Conservation (phyloP, 1,140 invertebrate species). For the Thaumetopoea pityocampa region DNA sequence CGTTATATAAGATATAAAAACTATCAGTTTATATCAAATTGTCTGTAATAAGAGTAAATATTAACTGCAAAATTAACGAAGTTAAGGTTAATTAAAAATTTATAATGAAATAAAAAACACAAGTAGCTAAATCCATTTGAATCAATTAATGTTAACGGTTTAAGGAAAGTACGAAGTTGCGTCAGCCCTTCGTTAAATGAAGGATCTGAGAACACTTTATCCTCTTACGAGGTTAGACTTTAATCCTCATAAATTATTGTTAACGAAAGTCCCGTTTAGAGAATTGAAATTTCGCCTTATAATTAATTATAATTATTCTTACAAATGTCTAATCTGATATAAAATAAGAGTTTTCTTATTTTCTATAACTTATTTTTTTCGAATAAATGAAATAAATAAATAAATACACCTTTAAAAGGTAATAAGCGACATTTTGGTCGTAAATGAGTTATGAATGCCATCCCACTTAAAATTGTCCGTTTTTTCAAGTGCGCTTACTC, state of each 20-base stretch:
- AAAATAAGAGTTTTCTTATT: not conserved
- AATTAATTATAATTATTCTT: not conserved
- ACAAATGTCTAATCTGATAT: constrained; percentile 1
- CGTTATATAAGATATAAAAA: too few relatives aligned
- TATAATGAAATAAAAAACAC: too few relatives aligned
- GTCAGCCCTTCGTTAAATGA: constrained; percentile 6
- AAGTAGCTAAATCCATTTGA: too few relatives aligned
- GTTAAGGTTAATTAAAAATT: too few relatives aligned
- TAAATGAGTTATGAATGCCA: not conserved
- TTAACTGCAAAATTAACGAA: too few relatives aligned
- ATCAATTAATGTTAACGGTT: constrained; percentile 3
- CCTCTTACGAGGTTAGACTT: constrained; percentile 7
- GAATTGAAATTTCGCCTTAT: constrained; percentile 1
- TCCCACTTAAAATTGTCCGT: not conserved
- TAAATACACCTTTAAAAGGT: not conserved
- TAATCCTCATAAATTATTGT: constrained; percentile 9
- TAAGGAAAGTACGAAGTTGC: constrained; percentile 7
- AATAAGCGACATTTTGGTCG: not conserved
- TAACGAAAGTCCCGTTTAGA: constrained; percentile 5
- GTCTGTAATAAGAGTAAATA: too few relatives aligned
- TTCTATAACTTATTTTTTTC: not conserved
- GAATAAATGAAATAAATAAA: constrained; percentile 1
- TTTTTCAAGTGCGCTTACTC: not conserved
- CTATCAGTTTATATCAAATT: too few relatives aligned
- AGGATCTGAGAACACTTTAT: constrained; percentile 11